A percentile compares a stretch with the other conserved stretches of the same genome.
Conservation (phyloP, 2,888 invertebrate genomes). For the Lasioglossum calceatum region DNA sequence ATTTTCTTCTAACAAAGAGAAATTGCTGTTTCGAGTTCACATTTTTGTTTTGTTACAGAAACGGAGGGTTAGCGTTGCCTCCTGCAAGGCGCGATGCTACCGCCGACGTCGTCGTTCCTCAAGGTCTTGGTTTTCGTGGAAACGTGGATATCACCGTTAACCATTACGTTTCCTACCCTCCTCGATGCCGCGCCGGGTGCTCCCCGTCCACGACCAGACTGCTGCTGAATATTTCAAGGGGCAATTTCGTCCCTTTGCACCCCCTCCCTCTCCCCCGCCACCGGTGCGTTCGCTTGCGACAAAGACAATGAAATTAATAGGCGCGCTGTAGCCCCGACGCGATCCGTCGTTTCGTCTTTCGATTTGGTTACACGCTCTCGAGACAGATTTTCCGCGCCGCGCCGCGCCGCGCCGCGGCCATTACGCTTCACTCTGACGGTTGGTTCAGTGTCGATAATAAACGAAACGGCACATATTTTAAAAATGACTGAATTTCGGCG, state of each 20-base stretch:
- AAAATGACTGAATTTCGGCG: no score
- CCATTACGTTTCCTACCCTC: constrained; percentile 68
- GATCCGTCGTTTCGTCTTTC: constrained; percentile 36
- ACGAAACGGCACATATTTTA: no score
- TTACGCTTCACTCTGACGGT: not conserved
- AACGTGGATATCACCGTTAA: constrained; percentile 80
- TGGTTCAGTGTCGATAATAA: not conserved
- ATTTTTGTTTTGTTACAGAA: constrained; percentile 6
- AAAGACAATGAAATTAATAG: constrained; percentile 80
- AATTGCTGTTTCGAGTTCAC: no score
- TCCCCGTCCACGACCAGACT: constrained; percentile 70
- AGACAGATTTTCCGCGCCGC: not conserved
- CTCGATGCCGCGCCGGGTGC: constrained; percentile 27
- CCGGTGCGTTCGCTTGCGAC: constrained; percentile 56
- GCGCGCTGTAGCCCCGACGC: constrained; percentile 5
- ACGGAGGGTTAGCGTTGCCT: constrained; percentile 27
- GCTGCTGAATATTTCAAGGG: constrained; percentile 82
- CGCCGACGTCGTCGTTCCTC: constrained; percentile 49
- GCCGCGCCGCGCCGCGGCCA: not conserved
- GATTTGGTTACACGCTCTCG: constrained; percentile 22
- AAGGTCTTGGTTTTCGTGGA: constrained; percentile 56
- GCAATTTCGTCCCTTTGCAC: constrained; percentile 77
- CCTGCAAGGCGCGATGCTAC: constrained; percentile 17
- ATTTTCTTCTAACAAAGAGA: no score
- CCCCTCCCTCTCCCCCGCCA: constrained; percentile 64